phyloP scores from a whole-genome alignment of 2,797 vertebrate species.

The Artibeus lituratus region DNA sequence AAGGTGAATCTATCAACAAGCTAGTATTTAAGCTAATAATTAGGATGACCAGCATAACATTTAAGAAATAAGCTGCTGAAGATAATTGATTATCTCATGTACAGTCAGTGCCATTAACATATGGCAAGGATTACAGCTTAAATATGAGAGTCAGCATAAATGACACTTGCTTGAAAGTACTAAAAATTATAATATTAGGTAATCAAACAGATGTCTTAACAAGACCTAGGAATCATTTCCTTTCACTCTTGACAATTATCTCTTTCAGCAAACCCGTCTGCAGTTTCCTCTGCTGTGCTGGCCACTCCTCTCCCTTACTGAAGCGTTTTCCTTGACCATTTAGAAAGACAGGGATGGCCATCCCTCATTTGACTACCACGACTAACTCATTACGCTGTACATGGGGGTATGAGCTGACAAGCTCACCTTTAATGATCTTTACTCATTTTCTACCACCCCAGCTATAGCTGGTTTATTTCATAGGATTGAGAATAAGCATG shows the following conservation, averaged over 20 bases:
- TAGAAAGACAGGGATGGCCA: not conserved
- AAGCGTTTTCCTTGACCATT: not conserved
- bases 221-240: not conserved
- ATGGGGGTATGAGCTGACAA: not conserved
- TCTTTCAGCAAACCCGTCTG: not conserved
- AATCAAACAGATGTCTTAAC: not conserved
- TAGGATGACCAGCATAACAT: slow-evolving; percentile 56
- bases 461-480: not conserved
- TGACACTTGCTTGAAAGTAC: not conserved
- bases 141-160: slow-evolving; percentile 40
- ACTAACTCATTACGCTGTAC: not conserved
- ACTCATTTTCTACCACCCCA: not conserved
- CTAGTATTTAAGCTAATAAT: slow-evolving; percentile 56
- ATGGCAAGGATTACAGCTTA: not conserved
- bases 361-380: not conserved
- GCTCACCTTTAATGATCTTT: not conserved
- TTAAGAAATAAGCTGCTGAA: slow-evolving; percentile 37
- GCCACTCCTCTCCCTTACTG: not conserved
- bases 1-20: slow-evolving; percentile 23
- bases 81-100: slow-evolving; percentile 25
- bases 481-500: not conserved
- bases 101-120: not conserved
- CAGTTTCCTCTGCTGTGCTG: not conserved
- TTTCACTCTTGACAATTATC: not conserved
- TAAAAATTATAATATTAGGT: not conserved